Conservation (phyloP, 2,113 vertebrate species). For the Proterorhinus semilunaris region DNA sequence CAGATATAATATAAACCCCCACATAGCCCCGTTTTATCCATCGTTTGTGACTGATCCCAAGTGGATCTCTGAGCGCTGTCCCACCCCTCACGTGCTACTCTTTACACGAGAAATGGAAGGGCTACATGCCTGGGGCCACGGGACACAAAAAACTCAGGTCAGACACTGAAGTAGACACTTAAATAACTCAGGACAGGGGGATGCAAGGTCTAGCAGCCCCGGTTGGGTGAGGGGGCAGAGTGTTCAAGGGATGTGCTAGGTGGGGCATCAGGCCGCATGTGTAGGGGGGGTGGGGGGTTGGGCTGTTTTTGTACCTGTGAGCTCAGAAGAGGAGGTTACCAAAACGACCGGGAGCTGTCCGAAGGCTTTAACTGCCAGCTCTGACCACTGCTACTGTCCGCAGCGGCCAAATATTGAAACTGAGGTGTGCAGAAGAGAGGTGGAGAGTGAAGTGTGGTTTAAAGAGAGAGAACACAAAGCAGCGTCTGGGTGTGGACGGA, state of each 20-base stretch:
- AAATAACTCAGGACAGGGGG: slow-evolving; percentile 43
- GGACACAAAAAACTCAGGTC: slow-evolving; percentile 47
- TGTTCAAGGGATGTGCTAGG: slow-evolving; percentile 50
- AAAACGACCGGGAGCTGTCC: slow-evolving; percentile 91
- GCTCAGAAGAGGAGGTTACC: slow-evolving; percentile 84
- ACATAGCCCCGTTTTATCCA: not conserved
- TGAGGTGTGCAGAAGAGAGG: slow-evolving; percentile 79
- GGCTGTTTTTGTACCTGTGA: slow-evolving; percentile 87
- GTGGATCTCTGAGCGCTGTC: slow-evolving; percentile 12
- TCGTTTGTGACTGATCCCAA: not conserved
- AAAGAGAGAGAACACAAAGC: slow-evolving; percentile 70
- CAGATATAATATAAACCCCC: not conserved
- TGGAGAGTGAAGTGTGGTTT: slow-evolving; percentile 69
- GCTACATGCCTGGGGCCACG: slow-evolving; percentile 53
- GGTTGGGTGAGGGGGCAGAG: slow-evolving; percentile 56
- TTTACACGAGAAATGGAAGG: slow-evolving; percentile 12
- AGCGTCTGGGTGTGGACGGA: slow-evolving; percentile 56
- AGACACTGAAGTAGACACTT: slow-evolving; percentile 54
- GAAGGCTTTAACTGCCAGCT: slow-evolving; percentile 96
- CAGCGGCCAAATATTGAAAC: slow-evolving; percentile 91
- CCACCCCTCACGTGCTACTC: slow-evolving; percentile 32
- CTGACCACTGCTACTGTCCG: slow-evolving; percentile 90
- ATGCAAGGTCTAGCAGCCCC: slow-evolving; percentile 56
- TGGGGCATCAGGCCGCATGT: slow-evolving; percentile 53
- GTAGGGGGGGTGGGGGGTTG: slow-evolving; percentile 41